Evolutionary conservation across 1,140 invertebrate genomes (phyloP).

Genomic region (Proales similis): DNA sequence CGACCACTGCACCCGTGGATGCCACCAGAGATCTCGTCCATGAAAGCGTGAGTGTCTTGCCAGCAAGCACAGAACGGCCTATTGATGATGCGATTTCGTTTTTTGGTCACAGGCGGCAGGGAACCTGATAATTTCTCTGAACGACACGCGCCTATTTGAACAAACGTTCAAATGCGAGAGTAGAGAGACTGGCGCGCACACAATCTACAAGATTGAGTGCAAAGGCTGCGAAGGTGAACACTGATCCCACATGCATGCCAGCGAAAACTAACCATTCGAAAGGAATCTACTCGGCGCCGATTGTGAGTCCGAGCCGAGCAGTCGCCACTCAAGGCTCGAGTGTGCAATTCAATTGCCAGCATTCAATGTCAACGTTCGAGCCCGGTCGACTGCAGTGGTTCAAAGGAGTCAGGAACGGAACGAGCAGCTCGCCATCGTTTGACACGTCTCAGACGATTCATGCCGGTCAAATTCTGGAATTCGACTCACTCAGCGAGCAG

Average conservation of each 20-base stretch:
- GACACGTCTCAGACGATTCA: slow-evolving; percentile 14
- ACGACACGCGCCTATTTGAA: slow-evolving; percentile 18
- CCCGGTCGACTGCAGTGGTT: slow-evolving; percentile 35
- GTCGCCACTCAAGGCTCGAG: slow-evolving; percentile 7
- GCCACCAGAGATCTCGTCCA: no score
- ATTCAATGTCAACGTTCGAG: not conserved
- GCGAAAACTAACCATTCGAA: not conserved
- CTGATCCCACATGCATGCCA: not conserved
- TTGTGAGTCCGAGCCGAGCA: slow-evolving; percentile 13
- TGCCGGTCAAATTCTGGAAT: slow-evolving; percentile 1
- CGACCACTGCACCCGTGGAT: no score
- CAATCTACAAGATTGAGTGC: slow-evolving; percentile 27
- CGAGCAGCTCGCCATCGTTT: not conserved
- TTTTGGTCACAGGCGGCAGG: no score
- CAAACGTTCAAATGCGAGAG: slow-evolving; percentile 1
- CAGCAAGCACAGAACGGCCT: no score
- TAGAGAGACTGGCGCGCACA: slow-evolving; percentile 5
- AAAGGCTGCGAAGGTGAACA: slow-evolving; percentile 17
- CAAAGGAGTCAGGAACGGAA: slow-evolving; percentile 4
- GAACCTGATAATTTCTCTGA: slow-evolving; percentile 19
- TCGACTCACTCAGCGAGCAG: not conserved
- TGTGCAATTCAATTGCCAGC: slow-evolving; percentile 21
- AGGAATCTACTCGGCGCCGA: slow-evolving; percentile 2
- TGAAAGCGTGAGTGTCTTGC: no score
- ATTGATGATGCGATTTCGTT: no score